Evolutionary conservation across 2,888 invertebrate species (phyloP).

Genomic region (Sarcophaga caerulescens): DNA sequence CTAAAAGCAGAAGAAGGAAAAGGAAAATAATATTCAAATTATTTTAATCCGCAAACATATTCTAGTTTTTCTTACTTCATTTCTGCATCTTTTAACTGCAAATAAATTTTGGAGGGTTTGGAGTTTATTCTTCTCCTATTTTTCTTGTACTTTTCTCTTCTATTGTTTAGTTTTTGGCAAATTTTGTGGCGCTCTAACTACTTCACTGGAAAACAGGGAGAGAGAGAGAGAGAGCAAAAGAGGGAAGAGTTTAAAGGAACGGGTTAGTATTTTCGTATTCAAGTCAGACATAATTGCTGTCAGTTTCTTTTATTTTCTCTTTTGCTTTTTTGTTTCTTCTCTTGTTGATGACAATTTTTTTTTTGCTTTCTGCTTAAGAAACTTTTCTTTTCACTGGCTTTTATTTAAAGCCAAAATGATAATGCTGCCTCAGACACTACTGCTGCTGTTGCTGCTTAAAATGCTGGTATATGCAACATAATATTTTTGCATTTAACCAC

Average conservation of each 20-base stretch:
- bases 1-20: too few relatives aligned
- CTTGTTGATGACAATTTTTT: slow-evolving; percentile 47
- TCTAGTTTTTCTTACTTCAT: not conserved
- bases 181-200: slow-evolving; percentile 2
- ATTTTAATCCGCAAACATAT: slow-evolving; percentile 17
- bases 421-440: too few relatives aligned
- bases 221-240: not conserved
- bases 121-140: too few relatives aligned
- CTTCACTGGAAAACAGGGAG: not conserved
- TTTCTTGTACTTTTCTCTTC: not conserved
- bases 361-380: slow-evolving; percentile 40
- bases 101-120: too few relatives aligned
- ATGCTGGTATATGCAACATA: too few relatives aligned
- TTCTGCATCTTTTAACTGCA: not conserved
- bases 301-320: slow-evolving; percentile 9
- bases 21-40: slow-evolving; percentile 22
- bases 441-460: too few relatives aligned
- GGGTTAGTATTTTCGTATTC: slow-evolving; percentile 21
- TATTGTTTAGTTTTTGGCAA: slow-evolving; percentile 4
- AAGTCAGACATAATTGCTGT: slow-evolving; percentile 54
- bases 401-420: too few relatives aligned
- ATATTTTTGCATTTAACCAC: too few relatives aligned
- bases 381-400: slow-evolving; percentile 48
- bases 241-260: not conserved
- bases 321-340: not conserved